phyloP scores from a whole-genome alignment of 1,140 invertebrate species.

The Drosophila eugracilis region DNA sequence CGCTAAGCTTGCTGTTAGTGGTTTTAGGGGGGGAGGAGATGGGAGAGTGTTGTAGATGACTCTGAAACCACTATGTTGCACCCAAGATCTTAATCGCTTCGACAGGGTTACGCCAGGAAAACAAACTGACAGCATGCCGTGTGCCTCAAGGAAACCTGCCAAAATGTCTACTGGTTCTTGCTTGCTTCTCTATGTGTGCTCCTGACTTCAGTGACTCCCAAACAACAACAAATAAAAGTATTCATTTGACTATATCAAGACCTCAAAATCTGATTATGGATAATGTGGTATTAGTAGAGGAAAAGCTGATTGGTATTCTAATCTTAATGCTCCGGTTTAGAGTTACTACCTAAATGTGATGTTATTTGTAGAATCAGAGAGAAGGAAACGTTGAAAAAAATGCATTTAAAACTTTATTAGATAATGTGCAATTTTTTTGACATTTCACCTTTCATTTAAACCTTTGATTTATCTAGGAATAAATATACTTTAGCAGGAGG shows the following conservation, averaged over 20 bases:
- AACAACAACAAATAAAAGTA: neutral
- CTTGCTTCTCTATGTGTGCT: too few relatives aligned
- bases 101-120: neutral
- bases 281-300: too few relatives aligned
- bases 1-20: slow-evolving; percentile 70
- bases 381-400: too few relatives aligned
- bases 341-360: too few relatives aligned
- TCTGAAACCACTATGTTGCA: slow-evolving; percentile 4
- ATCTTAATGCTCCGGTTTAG: too few relatives aligned
- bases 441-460: too few relatives aligned
- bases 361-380: too few relatives aligned
- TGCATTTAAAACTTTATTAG: too few relatives aligned
- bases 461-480: too few relatives aligned
- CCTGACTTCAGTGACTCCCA: neutral
- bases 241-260: neutral
- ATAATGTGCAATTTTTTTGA: too few relatives aligned
- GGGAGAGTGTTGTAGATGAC: too few relatives aligned
- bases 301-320: neutral
- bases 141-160: neutral
- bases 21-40: slow-evolving; percentile 20
- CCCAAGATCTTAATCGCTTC: slow-evolving; percentile 37
- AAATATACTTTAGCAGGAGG: neutral
- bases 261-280: too few relatives aligned
- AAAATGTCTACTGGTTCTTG: neutral
- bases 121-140: neutral